Percentiles rank a stretch among this genome's conserved stretches.
Conservation (phyloP, 2,113 vertebrate species). For the Brachyistius frenatus region DNA sequence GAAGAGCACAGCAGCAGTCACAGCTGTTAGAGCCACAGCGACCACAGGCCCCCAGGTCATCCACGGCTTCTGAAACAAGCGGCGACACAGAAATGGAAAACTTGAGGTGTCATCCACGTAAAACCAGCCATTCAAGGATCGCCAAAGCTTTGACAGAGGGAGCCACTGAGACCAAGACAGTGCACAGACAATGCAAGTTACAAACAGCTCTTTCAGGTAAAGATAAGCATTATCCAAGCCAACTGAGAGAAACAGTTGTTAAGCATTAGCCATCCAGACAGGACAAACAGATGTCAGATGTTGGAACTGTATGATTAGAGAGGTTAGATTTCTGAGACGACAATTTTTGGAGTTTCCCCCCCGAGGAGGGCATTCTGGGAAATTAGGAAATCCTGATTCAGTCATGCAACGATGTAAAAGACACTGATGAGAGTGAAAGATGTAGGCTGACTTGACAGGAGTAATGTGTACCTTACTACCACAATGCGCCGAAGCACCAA, state of each 20-base stretch:
- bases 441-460: constrained; percentile 81
- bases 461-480: constrained; percentile 99
- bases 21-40: constrained; percentile 93
- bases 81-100: constrained; percentile 60
- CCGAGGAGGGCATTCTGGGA: constrained; percentile 49
- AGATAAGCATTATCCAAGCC: constrained; percentile 58
- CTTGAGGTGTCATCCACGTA: constrained; percentile 21
- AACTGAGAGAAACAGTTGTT: constrained; percentile 61
- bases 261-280: constrained; percentile 79
- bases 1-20: constrained; percentile 93
- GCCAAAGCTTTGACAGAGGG: constrained; percentile 57
- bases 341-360: constrained; percentile 18
- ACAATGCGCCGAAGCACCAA: constrained; percentile 99
- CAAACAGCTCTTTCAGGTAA: constrained; percentile 45
- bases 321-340: constrained; percentile 60
- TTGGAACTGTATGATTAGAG: constrained; percentile 68
- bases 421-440: constrained; percentile 87
- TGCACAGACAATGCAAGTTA: constrained; percentile 40
- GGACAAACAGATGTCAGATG: constrained; percentile 88
- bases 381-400: constrained; percentile 57
- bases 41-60: constrained; percentile 94
- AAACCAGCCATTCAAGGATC: constrained; percentile 24
- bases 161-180: constrained; percentile 48
- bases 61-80: constrained; percentile 91
- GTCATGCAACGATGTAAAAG: constrained; percentile 88